Evolutionary conservation across 2,888 invertebrate genomes (phyloP).

Genomic region (Acleris emargana): DNA sequence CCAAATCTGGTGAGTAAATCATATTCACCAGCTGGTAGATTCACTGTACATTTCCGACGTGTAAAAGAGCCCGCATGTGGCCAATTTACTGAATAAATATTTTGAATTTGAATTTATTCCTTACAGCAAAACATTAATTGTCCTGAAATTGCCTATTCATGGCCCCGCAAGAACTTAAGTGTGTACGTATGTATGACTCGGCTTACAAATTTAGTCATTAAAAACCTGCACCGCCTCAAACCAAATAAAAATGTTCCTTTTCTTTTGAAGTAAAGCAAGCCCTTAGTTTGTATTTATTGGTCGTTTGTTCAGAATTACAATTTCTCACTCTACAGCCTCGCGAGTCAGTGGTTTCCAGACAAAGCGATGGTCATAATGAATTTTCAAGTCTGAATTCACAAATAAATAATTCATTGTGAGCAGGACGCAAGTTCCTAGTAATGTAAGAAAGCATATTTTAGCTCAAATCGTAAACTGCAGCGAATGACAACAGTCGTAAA

Average conservation of each 20-base stretch:
- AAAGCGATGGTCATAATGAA: conserved; percentile 66
- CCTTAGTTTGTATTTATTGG: conserved; percentile 58
- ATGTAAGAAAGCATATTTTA: conserved; percentile 72
- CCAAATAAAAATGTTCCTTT: conserved; percentile 43
- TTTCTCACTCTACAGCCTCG: conserved; percentile 58
- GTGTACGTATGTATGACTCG: conserved; percentile 15
- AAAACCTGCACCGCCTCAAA: conserved; percentile 49
- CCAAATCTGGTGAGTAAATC: conserved; percentile 24
- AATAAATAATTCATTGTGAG: conserved; percentile 79
- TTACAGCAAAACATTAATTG: conserved; percentile 24
- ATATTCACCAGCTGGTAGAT: too few species aligned
- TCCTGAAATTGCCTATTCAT: conserved; percentile 20
- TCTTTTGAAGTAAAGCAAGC: conserved; percentile 50
- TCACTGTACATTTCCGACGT: too few species aligned
- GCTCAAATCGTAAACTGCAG: conserved; percentile 75
- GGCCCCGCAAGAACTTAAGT: conserved; percentile 19
- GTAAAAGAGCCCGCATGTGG: too few species aligned
- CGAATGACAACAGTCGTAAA: conserved; percentile 78
- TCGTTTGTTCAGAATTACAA: conserved; percentile 60
- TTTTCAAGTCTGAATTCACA: conserved; percentile 67
- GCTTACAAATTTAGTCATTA: conserved; percentile 57
- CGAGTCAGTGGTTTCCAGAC: conserved; percentile 54
- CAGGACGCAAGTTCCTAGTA: conserved; percentile 65
- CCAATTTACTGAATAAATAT: too few species aligned
- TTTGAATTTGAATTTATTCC: too few species aligned